Conservation (phyloP, 2,797 vertebrate species). For the Chiroxiphia lanceolata region DNA sequence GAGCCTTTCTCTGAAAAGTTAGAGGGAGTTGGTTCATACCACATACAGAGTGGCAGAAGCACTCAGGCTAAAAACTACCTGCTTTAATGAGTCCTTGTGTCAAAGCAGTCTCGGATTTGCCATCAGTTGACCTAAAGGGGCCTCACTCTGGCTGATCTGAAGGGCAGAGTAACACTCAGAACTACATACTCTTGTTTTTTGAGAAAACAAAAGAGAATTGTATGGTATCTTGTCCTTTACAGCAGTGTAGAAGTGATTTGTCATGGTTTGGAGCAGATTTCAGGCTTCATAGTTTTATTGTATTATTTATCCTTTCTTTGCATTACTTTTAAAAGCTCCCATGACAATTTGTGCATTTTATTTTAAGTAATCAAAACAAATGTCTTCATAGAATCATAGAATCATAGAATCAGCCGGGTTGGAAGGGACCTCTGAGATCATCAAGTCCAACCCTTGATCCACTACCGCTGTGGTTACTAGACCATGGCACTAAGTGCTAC, state of each 20-base stretch:
- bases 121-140: background rate
- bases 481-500: no score
- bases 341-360: background rate
- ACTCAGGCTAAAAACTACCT: background rate
- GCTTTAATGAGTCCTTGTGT: background rate
- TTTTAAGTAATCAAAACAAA: conserved; percentile 7
- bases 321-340: background rate
- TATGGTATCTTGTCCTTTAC: background rate
- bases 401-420: no score
- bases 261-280: background rate
- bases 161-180: background rate
- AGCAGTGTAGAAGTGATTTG: background rate
- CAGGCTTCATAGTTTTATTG: background rate
- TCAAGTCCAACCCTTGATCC: no score
- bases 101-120: background rate
- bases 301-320: background rate
- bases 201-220: background rate
- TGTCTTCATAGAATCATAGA: background rate
- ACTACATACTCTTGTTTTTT: background rate
- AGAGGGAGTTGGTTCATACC: background rate
- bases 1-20: background rate
- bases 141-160: background rate
- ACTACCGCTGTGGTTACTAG: no score
- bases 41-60: background rate
- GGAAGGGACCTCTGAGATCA: no score